Conservation (phyloP, 2,888 invertebrate genomes). For the Anodontia alba region DNA sequence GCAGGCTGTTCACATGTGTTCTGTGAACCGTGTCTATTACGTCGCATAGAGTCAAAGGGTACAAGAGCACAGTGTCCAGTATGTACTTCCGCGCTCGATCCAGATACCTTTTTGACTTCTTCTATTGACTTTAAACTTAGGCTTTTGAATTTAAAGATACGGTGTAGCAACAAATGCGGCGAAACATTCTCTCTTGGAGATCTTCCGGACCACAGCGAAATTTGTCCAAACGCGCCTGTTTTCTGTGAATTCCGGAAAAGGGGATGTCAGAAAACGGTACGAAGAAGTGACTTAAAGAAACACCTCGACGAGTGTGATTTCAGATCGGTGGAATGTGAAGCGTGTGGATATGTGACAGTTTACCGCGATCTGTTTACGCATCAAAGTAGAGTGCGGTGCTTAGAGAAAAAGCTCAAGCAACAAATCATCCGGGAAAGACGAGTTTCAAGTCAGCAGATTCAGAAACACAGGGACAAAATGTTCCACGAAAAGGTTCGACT, state of each 20-base stretch:
- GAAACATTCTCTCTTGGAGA: slow-evolving; percentile 62
- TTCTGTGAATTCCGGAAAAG: slow-evolving; percentile 61
- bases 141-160: slow-evolving; percentile 63
- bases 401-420: slow-evolving; percentile 74
- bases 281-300: slow-evolving; percentile 62
- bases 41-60: slow-evolving; percentile 48
- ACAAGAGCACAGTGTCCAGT: slow-evolving; percentile 60
- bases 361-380: slow-evolving; percentile 73
- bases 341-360: slow-evolving; percentile 69
- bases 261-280: slow-evolving; percentile 70
- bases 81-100: slow-evolving; percentile 59
- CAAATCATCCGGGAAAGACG: slow-evolving; percentile 69
- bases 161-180: slow-evolving; percentile 73
- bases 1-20: slow-evolving; percentile 71
- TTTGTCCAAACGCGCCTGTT: slow-evolving; percentile 70
- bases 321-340: slow-evolving; percentile 72
- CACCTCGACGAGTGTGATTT: slow-evolving; percentile 73
- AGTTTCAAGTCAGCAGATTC: slow-evolving; percentile 59
- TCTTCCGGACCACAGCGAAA: slow-evolving; percentile 71
- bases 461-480: slow-evolving; percentile 62
- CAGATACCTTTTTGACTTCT: slow-evolving; percentile 55
- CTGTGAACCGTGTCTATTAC: slow-evolving; percentile 67
- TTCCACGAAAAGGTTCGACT: slow-evolving; percentile 54
- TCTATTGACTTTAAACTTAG: slow-evolving; percentile 67
- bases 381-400: slow-evolving; percentile 70